Conservation (phyloP, 2,888 invertebrate species). For the Odontomyia ornata region DNA sequence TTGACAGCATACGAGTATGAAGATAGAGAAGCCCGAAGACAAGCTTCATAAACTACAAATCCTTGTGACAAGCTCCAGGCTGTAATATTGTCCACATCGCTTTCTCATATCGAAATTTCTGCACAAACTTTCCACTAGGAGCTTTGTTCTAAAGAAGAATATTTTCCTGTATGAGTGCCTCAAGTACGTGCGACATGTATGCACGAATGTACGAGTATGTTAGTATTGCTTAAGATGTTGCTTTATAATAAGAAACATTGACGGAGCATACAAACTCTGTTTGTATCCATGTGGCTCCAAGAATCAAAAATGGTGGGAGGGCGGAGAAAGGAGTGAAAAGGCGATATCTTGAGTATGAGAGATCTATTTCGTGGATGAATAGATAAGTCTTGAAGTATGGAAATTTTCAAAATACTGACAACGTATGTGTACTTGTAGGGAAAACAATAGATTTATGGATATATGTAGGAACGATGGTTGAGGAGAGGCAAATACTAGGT, state of each 20-base stretch:
- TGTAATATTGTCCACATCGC: slow-evolving; percentile 11
- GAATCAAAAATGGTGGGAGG: not conserved
- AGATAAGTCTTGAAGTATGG: slow-evolving; percentile 1
- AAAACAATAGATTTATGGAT: not conserved
- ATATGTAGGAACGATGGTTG: not conserved
- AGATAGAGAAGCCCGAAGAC: not conserved
- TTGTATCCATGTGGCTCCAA: not conserved
- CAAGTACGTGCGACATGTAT: not conserved
- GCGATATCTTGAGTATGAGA: not conserved
- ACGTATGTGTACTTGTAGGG: not conserved
- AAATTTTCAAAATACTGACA: slow-evolving; percentile 4
- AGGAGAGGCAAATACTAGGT: not conserved
- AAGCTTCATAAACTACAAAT: slow-evolving; percentile 14
- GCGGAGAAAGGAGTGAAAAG: not conserved
- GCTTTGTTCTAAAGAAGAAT: not conserved
- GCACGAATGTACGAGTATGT: not conserved
- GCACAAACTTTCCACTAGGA: not conserved
- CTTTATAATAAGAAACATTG: not conserved
- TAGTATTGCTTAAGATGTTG: slow-evolving; percentile 7
- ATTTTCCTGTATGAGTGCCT: not conserved
- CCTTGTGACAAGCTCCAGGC: slow-evolving; percentile 12
- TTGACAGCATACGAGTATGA: not conserved
- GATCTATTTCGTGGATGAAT: slow-evolving; percentile 24
- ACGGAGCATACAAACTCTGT: not conserved
- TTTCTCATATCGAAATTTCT: not conserved